Evolutionary conservation across 2,888 invertebrate species (phyloP).

Genomic region (Rhynchonema sp.): DNA sequence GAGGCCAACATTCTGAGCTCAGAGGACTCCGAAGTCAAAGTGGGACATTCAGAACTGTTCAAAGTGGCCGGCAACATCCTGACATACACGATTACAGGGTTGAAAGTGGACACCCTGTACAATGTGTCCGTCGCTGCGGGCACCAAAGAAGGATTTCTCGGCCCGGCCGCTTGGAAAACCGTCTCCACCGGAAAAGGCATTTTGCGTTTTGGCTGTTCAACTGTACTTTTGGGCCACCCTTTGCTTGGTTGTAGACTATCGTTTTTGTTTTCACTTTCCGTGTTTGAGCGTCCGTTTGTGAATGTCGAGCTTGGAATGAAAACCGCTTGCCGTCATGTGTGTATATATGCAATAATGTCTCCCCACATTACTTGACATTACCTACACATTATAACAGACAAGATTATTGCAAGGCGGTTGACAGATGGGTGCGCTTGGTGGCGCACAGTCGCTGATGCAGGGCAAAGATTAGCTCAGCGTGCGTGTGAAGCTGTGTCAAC

Average conservation of each 20-base stretch:
- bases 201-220: not conserved
- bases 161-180: slow-evolving; percentile 6
- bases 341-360: too few relatives aligned
- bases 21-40: not conserved
- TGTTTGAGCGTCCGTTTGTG: too few relatives aligned
- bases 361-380: too few relatives aligned
- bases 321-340: too few relatives aligned
- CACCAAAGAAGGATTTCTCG: not conserved
- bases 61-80: slow-evolving; percentile 6
- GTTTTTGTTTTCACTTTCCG: too few relatives aligned
- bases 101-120: slow-evolving; percentile 9
- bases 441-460: too few relatives aligned
- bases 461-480: too few relatives aligned
- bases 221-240: not conserved
- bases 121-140: slow-evolving; percentile 12
- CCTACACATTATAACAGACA: too few relatives aligned
- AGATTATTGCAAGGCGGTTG: too few relatives aligned
- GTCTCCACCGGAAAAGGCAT: slow-evolving; percentile 1
- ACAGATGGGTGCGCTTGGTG: too few relatives aligned
- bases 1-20: not conserved
- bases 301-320: too few relatives aligned
- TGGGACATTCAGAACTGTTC: not conserved
- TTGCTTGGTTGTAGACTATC: not conserved
- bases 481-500: too few relatives aligned
- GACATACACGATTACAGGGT: slow-evolving; percentile 6